These are phyloP conservation scores for Andrena fulva DNA, from an alignment of 2,888 invertebrate genomes.

Conservation along the genomic window DNA sequence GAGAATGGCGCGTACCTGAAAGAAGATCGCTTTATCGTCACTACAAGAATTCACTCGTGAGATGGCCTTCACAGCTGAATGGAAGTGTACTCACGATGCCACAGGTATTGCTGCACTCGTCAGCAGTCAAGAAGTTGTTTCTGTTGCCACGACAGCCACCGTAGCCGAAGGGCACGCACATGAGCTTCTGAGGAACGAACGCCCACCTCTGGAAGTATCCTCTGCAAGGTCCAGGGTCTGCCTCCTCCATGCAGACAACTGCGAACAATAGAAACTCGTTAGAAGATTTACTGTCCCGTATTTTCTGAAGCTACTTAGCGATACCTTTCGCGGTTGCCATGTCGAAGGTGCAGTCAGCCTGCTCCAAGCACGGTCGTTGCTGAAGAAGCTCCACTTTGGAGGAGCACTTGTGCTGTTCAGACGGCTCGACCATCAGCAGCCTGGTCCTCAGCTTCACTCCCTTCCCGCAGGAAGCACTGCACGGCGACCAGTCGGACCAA, in stretches of 20 bases:
- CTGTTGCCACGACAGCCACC: constrained; percentile 96
- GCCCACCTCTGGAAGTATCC: constrained; percentile 95
- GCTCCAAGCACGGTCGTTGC: constrained; percentile 89
- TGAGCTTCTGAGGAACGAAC: constrained; percentile 90
- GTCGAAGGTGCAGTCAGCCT: constrained; percentile 90
- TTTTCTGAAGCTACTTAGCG: background rate
- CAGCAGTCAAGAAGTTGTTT: constrained; percentile 94
- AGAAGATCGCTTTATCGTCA: background rate
- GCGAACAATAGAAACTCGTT: background rate
- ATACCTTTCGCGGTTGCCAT: constrained; percentile 92
- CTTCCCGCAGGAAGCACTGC: constrained; percentile 94
- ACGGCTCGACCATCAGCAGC: constrained; percentile 89
- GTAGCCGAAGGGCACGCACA: constrained; percentile 95
- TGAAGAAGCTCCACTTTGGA: constrained; percentile 90
- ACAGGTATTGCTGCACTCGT: constrained; percentile 92
- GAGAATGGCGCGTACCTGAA: constrained; percentile 73
- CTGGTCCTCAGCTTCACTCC: constrained; percentile 92
- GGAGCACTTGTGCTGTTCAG: constrained; percentile 88
- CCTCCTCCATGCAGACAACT: constrained; percentile 94
- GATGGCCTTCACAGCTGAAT: background rate
- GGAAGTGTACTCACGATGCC: constrained; percentile 85
- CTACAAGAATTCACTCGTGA: background rate
- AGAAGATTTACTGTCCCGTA: background rate
- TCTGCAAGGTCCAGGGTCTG: constrained; percentile 94
- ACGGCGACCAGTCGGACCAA: constrained; percentile 97